Evolutionary conservation across 2,888 invertebrate species (phyloP).

Genomic region (Mythimna vitellina): DNA sequence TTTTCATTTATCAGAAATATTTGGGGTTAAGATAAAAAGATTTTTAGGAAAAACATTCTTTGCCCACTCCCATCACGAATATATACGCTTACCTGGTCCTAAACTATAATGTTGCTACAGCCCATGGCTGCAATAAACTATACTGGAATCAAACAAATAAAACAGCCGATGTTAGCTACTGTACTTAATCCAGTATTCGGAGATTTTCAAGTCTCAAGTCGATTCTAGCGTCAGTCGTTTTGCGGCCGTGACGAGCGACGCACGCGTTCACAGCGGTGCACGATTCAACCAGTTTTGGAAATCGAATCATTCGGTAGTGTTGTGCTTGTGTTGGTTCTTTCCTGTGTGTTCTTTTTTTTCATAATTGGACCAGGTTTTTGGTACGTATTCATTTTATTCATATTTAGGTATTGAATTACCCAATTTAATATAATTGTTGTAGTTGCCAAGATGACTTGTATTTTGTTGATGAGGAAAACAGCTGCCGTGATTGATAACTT

Average conservation of each 20-base stretch:
- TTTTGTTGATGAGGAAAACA: constrained; percentile 49
- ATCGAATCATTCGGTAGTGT: constrained; percentile 43
- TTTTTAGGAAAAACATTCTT: neutral
- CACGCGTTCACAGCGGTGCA: constrained; percentile 23
- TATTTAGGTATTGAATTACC: neutral
- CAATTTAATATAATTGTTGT: neutral
- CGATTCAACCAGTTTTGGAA: constrained; percentile 32
- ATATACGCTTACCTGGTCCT: neutral
- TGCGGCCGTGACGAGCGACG: constrained; percentile 42
- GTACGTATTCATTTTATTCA: constrained; percentile 29
- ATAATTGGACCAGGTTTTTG: constrained; percentile 33
- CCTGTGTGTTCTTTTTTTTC: constrained; percentile 21
- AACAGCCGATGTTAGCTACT: constrained; percentile 7
- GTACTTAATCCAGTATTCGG: constrained; percentile 48
- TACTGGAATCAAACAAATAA: constrained; percentile 20
- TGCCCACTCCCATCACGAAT: neutral
- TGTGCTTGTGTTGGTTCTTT: constrained; percentile 50
- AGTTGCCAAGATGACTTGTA: constrained; percentile 16
- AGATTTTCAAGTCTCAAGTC: constrained; percentile 17
- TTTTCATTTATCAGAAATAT: no score
- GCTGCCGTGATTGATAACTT: constrained; percentile 43
- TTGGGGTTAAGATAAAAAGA: neutral
- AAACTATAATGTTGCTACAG: neutral
- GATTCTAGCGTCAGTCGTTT: constrained; percentile 33
- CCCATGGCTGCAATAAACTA: neutral